These are phyloP conservation scores for Passerina amoena DNA, from an alignment of 2,113 vertebrate species.

Conservation along the genomic window DNA sequence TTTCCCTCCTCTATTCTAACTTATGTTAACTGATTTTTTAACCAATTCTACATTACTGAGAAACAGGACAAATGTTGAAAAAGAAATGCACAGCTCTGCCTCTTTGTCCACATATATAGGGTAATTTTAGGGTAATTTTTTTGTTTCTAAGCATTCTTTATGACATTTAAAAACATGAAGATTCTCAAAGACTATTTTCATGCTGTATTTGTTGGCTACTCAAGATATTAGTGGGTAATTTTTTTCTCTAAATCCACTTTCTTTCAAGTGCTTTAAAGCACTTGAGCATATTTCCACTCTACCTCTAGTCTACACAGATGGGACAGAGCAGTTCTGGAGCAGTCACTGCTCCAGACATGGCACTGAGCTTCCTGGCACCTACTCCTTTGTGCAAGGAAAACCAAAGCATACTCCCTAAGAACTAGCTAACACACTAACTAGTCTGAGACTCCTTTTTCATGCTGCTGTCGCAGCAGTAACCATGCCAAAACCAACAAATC, in stretches of 20 bases:
- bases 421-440: not conserved
- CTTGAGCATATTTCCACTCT: not conserved
- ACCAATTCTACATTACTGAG: constrained; percentile 27
- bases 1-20: not conserved
- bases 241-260: not conserved
- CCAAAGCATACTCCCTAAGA: not conserved
- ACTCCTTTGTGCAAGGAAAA: not conserved
- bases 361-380: not conserved
- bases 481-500: not conserved
- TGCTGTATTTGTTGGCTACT: not conserved
- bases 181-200: not conserved
- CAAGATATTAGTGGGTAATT: not conserved
- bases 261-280: not conserved
- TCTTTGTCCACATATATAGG: not conserved
- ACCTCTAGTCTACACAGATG: not conserved
- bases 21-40: constrained; percentile 42
- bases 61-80: constrained; percentile 40
- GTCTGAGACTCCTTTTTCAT: not conserved
- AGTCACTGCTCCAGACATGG: not conserved
- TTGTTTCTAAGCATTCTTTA: not conserved
- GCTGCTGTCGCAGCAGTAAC: not conserved
- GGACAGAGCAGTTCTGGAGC: not conserved
- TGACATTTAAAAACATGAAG: not conserved
- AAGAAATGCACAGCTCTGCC: constrained; percentile 4
- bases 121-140: not conserved